These are phyloP conservation scores for Spea multiplicata DNA, from an alignment of 2,113 vertebrate species.

Conservation along the genomic window DNA sequence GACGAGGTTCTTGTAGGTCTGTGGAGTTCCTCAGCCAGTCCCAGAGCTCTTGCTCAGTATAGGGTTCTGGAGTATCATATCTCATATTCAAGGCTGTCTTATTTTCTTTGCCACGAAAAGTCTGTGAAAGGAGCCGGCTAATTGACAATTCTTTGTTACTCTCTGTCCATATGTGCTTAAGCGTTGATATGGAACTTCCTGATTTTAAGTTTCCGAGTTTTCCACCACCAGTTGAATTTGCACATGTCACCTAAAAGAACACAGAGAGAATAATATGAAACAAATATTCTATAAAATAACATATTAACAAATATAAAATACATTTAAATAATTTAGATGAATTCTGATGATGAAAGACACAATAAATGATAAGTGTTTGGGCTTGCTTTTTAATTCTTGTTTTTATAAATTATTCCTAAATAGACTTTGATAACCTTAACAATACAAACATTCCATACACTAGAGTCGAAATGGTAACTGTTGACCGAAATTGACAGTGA, in stretches of 20 bases:
- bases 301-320: too few relatives aligned
- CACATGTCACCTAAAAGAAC: conserved; percentile 77
- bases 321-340: too few relatives aligned
- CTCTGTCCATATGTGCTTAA: conserved; percentile 98
- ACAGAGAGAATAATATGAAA: not conserved
- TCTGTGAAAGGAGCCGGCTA: conserved; percentile 95
- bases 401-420: too few relatives aligned
- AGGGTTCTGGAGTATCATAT: conserved; percentile 94
- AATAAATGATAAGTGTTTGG: too few relatives aligned
- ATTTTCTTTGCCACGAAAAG: conserved; percentile 93
- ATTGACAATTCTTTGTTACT: conserved; percentile 96
- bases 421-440: too few relatives aligned
- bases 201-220: conserved; percentile 89
- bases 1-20: conserved; percentile 88
- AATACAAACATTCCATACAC: too few relatives aligned
- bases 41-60: conserved; percentile 98
- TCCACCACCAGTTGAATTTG: conserved; percentile 78
- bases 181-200: conserved; percentile 86
- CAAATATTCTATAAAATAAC: not conserved
- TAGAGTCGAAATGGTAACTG: too few relatives aligned
- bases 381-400: too few relatives aligned
- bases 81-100: conserved; percentile 91
- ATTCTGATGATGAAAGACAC: too few relatives aligned
- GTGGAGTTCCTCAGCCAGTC: conserved; percentile 98
- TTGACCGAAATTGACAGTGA: too few relatives aligned